A percentile compares a stretch with the other conserved stretches of the same genome.
Conservation (phyloP, 1,140 invertebrate genomes). For the Globodera rostochiensis region DNA sequence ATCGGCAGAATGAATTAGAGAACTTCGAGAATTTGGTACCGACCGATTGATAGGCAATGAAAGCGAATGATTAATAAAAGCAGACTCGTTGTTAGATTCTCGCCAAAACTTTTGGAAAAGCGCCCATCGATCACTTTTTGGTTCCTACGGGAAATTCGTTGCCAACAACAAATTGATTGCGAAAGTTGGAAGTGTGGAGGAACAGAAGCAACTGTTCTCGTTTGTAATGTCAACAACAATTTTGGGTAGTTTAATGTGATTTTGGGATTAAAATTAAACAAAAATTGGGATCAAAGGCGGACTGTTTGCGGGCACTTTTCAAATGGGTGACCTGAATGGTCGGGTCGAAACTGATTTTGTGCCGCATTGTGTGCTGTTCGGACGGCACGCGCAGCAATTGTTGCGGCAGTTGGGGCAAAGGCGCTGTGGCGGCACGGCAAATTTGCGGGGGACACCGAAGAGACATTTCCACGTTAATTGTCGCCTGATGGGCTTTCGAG, state of each 20-base stretch:
- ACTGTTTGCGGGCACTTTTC: not conserved
- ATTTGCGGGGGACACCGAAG: not conserved
- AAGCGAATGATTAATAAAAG: too few relatives aligned
- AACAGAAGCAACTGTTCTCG: not conserved
- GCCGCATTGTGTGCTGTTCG: constrained; percentile 26
- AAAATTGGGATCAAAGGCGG: not conserved
- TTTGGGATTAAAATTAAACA: too few relatives aligned
- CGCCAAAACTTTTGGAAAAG: too few relatives aligned
- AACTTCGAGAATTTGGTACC: too few relatives aligned
- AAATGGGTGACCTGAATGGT: constrained; percentile 11
- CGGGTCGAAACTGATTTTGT: constrained; percentile 26
- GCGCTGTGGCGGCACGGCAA: not conserved
- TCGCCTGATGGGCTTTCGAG: not conserved
- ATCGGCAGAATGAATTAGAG: too few relatives aligned
- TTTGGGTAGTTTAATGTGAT: not conserved
- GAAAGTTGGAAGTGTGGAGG: not conserved
- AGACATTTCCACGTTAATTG: not conserved
- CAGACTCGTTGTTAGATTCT: too few relatives aligned
- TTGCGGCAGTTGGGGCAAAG: not conserved
- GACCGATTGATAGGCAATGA: too few relatives aligned
- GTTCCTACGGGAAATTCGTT: too few relatives aligned
- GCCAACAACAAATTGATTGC: too few relatives aligned
- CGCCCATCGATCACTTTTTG: too few relatives aligned
- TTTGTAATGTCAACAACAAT: not conserved
- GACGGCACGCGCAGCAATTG: constrained; percentile 5